Evolutionary conservation across 2,888 invertebrate genomes (phyloP).

Genomic region (Aspidiotus destructor): DNA sequence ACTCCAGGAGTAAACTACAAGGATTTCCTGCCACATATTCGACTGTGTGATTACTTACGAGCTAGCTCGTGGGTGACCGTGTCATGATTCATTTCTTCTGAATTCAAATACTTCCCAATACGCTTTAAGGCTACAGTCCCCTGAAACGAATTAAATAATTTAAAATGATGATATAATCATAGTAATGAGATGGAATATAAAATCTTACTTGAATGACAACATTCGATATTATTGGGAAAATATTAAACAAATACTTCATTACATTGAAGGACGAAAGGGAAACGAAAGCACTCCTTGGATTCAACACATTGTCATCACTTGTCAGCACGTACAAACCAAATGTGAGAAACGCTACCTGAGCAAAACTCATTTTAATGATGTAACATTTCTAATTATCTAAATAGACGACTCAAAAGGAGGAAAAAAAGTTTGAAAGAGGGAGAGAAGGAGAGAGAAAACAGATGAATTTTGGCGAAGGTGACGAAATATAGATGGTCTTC

Average conservation of each 20-base stretch:
- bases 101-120: slow-evolving; percentile 48
- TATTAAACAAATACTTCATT: slow-evolving; percentile 86
- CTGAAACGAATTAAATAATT: slow-evolving; percentile 37
- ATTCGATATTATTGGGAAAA: slow-evolving; percentile 91
- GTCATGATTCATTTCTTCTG: slow-evolving; percentile 47
- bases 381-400: too few species aligned
- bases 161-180: too few species aligned
- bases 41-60: slow-evolving; percentile 37
- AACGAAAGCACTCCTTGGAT: slow-evolving; percentile 87
- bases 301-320: slow-evolving; percentile 71
- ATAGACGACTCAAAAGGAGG: too few species aligned
- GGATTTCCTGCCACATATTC: too few species aligned
- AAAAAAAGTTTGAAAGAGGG: neutral
- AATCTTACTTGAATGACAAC: slow-evolving; percentile 68
- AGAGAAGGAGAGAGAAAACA: too few species aligned
- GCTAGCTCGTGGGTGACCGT: slow-evolving; percentile 42
- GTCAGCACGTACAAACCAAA: slow-evolving; percentile 82
- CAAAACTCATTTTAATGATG: neutral
- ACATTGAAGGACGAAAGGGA: slow-evolving; percentile 96
- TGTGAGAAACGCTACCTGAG: slow-evolving; percentile 57
- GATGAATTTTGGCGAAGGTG: too few species aligned
- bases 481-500: too few species aligned
- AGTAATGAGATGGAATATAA: too few species aligned
- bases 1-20: too few species aligned
- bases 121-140: slow-evolving; percentile 49